A percentile compares a stretch with the other conserved stretches of the same genome.
Conservation (phyloP, 1,140 invertebrate genomes). For the Drosophila funebris region DNA sequence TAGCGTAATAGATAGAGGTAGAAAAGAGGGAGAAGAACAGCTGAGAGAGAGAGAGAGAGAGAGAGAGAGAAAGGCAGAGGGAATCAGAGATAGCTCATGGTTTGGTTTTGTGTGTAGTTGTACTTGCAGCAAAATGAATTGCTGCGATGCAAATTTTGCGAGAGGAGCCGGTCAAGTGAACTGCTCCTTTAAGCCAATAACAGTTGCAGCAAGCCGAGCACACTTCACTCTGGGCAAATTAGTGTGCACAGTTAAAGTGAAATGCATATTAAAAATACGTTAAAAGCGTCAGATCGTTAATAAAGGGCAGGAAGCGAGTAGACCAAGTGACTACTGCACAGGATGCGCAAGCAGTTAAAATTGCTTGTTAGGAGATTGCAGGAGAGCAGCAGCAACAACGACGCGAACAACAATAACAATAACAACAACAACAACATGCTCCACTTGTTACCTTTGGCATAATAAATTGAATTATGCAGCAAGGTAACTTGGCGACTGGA, state of each 20-base stretch:
- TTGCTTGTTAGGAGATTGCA: constrained; percentile 17
- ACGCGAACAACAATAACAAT: constrained; percentile 26
- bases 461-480: constrained; percentile 72
- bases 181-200: not conserved
- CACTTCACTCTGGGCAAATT: not conserved
- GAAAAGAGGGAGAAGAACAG: too few species aligned
- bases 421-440: constrained; percentile 61
- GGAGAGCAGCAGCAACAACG: constrained; percentile 26
- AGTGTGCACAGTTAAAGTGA: not conserved
- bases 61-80: not conserved
- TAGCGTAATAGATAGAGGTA: constrained; percentile 20
- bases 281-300: constrained; percentile 18
- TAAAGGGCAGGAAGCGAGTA: not conserved
- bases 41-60: not conserved
- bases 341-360: constrained; percentile 6
- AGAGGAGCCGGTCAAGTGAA: not conserved
- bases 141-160: not conserved
- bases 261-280: constrained; percentile 5
- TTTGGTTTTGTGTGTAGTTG: constrained; percentile 8
- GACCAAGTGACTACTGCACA: not conserved
- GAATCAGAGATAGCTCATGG: not conserved
- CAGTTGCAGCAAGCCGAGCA: not conserved
- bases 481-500: not conserved
- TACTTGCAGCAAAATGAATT: too few species aligned
- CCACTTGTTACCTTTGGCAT: constrained; percentile 72